These are phyloP conservation scores for Campoletis sonorensis DNA, from an alignment of 1,140 invertebrate species.

Conservation along the genomic window DNA sequence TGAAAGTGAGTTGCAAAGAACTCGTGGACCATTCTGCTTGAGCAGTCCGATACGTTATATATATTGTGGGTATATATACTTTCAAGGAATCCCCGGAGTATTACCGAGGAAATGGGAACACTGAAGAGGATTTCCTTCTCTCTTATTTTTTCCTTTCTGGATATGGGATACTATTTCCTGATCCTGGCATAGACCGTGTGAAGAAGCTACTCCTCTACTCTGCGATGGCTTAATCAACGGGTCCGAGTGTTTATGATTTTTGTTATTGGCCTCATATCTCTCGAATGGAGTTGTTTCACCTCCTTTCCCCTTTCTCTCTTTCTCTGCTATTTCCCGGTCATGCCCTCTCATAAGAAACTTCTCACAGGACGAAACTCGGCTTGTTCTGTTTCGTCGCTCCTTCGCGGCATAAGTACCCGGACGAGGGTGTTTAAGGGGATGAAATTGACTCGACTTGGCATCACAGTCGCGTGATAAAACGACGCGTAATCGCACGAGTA, in stretches of 20 bases:
- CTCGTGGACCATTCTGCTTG: background rate
- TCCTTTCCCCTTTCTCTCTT: background rate
- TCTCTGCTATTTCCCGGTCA: constrained; percentile 5
- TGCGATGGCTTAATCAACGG: constrained; percentile 55
- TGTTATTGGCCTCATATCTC: constrained; percentile 58
- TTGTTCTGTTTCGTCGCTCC: constrained; percentile 11
- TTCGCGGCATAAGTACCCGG: constrained; percentile 35
- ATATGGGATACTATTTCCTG: constrained; percentile 21
- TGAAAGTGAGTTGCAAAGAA: background rate
- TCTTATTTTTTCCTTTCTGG: background rate
- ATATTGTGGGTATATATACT: background rate
- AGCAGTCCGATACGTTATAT: background rate
- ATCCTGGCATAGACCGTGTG: constrained; percentile 15
- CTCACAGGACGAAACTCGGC: constrained; percentile 1
- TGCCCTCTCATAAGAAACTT: constrained; percentile 26
- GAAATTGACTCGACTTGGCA: constrained; percentile 52
- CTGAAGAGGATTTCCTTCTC: constrained; percentile 37
- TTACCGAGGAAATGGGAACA: constrained; percentile 50
- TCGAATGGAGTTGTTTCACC: constrained; percentile 16
- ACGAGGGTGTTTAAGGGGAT: constrained; percentile 49
- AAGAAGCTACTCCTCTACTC: constrained; percentile 32
- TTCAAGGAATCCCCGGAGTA: constrained; percentile 46
- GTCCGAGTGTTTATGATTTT: constrained; percentile 60
- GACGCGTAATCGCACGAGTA: background rate
- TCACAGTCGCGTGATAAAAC: constrained; percentile 46